These are phyloP conservation scores for Microdon myrmicae DNA, from an alignment of 2,888 invertebrate genomes.

Conservation along the genomic window DNA sequence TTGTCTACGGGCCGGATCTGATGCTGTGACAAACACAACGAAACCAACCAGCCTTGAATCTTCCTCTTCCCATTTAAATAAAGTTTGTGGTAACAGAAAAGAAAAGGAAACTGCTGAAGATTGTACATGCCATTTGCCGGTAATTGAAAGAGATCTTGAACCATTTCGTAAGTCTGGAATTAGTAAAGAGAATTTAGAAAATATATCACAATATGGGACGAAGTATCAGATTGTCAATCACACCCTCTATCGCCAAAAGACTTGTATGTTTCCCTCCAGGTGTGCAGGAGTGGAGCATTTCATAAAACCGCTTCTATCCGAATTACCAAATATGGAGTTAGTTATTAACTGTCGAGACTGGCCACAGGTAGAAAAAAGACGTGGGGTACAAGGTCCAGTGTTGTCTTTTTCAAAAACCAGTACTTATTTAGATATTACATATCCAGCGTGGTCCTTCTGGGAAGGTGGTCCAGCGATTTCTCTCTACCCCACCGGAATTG, in stretches of 20 bases:
- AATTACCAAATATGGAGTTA: conserved; percentile 85
- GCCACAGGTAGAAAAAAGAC: conserved; percentile 77
- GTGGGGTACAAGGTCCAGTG: conserved; percentile 77
- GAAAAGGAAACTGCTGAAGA: conserved; percentile 56
- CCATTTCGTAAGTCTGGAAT: conserved; percentile 78
- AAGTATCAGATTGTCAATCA: conserved; percentile 86
- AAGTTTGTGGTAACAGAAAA: too few species aligned
- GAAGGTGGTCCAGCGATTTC: conserved; percentile 97
- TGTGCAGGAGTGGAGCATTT: conserved; percentile 94
- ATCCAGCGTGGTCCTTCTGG: conserved; percentile 98
- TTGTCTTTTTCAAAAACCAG: conserved; percentile 92
- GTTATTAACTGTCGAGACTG: conserved; percentile 91
- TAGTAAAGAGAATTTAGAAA: conserved; percentile 72
- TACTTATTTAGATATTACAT: conserved; percentile 90
- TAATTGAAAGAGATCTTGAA: conserved; percentile 76
- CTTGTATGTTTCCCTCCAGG: conserved; percentile 92
- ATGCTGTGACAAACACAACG: too few species aligned
- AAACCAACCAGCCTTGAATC: too few species aligned
- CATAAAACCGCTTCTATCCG: conserved; percentile 74
- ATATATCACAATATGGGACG: conserved; percentile 73
- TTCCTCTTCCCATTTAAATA: too few species aligned
- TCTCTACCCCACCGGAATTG: conserved; percentile 91
- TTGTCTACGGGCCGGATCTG: too few species aligned
- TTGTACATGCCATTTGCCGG: conserved; percentile 74
- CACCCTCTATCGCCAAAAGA: conserved; percentile 81